Evolutionary conservation across 2,888 invertebrate species (phyloP), one percentile per base, ranked within the genome.

Genomic region (Helicoverpa assulta): DNA sequence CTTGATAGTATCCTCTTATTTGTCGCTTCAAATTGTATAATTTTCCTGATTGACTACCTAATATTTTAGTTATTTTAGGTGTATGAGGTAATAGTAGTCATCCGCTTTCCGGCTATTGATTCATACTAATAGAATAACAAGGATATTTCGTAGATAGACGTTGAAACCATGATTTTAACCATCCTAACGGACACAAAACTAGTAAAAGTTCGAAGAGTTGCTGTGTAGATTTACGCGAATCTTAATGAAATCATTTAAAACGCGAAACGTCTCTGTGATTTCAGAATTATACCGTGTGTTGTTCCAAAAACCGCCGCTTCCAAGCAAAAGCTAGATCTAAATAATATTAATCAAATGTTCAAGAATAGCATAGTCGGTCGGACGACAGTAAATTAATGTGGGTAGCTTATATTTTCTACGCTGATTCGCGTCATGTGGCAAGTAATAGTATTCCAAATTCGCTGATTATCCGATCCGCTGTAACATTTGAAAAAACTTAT

Each of bases 351-450:
- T 72, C 65, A 73, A 72, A 68, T 66, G 62, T 63, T 80, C 83
- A 80, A 63, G 84, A 86, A 83, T 85, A 85, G 80, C 77, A 51
- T 63, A 67, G 77, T 76, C 69, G 62, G 54, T 67, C 61, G 73
- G 55, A 55, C 77, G 79, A 75, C 80, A 67, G 55, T 79, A 79
- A 83, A 85, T 85, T 84, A 71, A 73, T 81, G 77, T 65, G 69
- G 67, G 71, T 61, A 62, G 61, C 61, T 72, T 81, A 78, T 85
- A 84, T 85, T 84, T 70, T 72, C 69, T 67, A 59, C 65, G 26
- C 52, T 40, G 54, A 56, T 67, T 78, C 63, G 67, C 83, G 86
- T 87, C 86, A 85, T 73, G 69, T 72, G 67, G 57, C 26, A 65
- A 61, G 56, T 52, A 18, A n/a, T 52, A 14, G 5, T n/a, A 29